Conservation (phyloP, 2,797 vertebrate species). For the Apodemus agrarius region DNA sequence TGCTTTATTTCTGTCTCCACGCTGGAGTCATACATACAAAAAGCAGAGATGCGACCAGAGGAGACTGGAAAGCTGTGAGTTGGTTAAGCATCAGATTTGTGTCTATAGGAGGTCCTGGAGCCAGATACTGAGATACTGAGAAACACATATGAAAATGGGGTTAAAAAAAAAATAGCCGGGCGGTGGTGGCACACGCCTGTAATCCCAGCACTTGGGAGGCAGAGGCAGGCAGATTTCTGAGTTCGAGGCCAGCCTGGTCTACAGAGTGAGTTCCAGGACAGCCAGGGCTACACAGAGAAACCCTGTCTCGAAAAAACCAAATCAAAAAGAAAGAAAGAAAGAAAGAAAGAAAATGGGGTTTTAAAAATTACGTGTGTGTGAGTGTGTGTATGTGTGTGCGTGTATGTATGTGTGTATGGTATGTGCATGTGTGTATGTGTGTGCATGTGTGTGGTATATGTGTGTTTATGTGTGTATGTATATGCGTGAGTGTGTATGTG, state of each 20-base stretch:
- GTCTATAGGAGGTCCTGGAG: background rate
- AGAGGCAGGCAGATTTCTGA: too few relatives aligned
- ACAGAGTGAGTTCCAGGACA: too few relatives aligned
- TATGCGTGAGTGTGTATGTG: too few relatives aligned
- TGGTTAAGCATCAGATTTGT: background rate
- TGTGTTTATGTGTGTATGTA: background rate
- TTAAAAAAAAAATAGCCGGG: too few relatives aligned
- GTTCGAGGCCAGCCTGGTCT: too few relatives aligned
- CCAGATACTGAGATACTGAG: background rate
- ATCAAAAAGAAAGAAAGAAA: too few relatives aligned
- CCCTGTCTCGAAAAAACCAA: too few relatives aligned
- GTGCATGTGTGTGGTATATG: background rate
- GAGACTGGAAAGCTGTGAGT: background rate
- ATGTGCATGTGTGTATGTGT: background rate
- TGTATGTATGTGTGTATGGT: background rate
- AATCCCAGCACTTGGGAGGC: too few relatives aligned
- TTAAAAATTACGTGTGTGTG: background rate
- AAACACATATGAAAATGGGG: background rate
- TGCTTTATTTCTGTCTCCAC: background rate
- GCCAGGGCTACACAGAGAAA: too few relatives aligned
- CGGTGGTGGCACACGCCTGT: too few relatives aligned
- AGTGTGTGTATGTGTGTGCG: background rate
- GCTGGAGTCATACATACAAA: background rate
- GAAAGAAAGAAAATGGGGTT: background rate
- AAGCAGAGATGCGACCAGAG: background rate